phyloP scores from a whole-genome alignment of 2,888 invertebrate species.

The Rotaria magnacalcarata region DNA sequence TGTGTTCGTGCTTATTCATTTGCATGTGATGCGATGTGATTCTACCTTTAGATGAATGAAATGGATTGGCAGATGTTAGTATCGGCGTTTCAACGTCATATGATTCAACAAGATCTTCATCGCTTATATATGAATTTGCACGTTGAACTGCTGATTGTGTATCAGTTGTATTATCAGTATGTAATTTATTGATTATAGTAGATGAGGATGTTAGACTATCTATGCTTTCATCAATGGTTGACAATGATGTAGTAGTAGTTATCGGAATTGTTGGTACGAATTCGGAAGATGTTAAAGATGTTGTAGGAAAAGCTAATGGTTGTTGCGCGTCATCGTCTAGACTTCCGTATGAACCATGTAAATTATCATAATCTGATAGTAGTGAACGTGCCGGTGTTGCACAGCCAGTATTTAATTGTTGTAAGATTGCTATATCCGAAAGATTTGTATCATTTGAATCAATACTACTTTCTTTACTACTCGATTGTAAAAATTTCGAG shows the following conservation, averaged over 20 bases:
- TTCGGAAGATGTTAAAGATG: neutral
- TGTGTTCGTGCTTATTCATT: neutral
- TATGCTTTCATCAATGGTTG: neutral
- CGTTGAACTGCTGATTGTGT: neutral
- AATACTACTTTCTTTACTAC: constrained; percentile 24
- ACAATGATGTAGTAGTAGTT: neutral
- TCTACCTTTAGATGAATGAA: neutral
- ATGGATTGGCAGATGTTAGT: neutral
- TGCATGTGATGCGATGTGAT: neutral
- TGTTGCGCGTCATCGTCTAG: neutral
- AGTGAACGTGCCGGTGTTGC: constrained; percentile 30
- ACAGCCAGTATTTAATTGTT: neutral
- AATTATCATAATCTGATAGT: constrained; percentile 30
- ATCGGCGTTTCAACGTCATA: neutral
- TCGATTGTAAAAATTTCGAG: neutral
- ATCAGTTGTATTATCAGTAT: neutral
- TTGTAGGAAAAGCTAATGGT: neutral
- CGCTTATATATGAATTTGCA: neutral
- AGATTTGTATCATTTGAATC: constrained; percentile 20
- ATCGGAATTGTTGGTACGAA: neutral
- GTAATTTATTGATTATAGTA: neutral
- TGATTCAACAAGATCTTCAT: constrained; percentile 35
- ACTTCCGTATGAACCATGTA: constrained; percentile 32
- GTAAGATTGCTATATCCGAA: neutral
- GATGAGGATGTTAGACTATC: neutral